Conservation (phyloP, 2,113 vertebrate genomes). For the Elaphurus davidianus region DNA sequence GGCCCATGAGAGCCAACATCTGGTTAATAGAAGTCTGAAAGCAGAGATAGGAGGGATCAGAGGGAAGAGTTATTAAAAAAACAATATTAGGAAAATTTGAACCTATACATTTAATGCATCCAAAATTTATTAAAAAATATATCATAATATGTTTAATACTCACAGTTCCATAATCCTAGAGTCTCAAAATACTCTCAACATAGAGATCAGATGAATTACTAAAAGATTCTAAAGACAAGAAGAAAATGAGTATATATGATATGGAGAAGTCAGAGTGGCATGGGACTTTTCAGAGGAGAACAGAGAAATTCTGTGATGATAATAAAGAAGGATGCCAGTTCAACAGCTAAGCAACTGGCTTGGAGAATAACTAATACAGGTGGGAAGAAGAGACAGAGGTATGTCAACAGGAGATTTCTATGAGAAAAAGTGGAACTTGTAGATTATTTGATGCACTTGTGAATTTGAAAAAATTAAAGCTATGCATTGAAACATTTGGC, state of each 20-base stretch:
- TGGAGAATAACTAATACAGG: not conserved
- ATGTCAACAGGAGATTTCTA: not conserved
- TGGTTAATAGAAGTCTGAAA: not conserved
- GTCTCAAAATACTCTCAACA: not conserved
- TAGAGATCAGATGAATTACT: not conserved
- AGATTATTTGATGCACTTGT: not conserved
- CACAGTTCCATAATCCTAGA: not conserved
- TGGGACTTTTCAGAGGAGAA: not conserved
- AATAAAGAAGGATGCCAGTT: not conserved
- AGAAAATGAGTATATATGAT: not conserved
- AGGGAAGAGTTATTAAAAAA: not conserved
- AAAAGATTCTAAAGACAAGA: not conserved
- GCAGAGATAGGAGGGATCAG: not conserved
- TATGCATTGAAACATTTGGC: not conserved
- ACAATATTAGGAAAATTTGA: not conserved
- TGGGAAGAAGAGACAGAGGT: not conserved
- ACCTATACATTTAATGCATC: not conserved
- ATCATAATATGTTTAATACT: not conserved
- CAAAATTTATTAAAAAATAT: not conserved
- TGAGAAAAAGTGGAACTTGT: not conserved
- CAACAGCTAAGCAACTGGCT: not conserved
- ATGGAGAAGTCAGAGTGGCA: not conserved
- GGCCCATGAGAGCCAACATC: not conserved
- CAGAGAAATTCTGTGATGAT: not conserved
- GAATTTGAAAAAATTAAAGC: not conserved